Evolutionary conservation across 2,113 vertebrate species (phyloP), one percentile per base, ranked within the genome.

Genomic region (Hydrochoerus hydrochaeris): DNA sequence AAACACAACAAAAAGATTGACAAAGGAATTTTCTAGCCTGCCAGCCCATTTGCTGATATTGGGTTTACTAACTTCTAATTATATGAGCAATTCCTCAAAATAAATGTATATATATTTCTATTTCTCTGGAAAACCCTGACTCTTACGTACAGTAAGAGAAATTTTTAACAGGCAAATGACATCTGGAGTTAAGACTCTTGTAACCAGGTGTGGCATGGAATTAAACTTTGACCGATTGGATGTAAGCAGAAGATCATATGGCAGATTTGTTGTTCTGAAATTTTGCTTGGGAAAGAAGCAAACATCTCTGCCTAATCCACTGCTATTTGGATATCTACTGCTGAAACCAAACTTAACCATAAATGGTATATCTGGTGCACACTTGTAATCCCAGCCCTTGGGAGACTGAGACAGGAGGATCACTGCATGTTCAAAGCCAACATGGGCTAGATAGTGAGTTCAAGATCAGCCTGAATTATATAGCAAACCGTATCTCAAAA

Each of bases 161-260:
- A 65, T 75, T 67, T 52, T 84, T 84, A 58, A 41, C 38, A 86
- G 69, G 14, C 17, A 78, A 73, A 49, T 69, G 30, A 32, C 13
- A 19, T 75, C 75, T 95, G 41, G 49, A 80, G 84, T 81, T 83
- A 90, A 96, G 57, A 57, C n/a, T 85, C 26, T 54, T 89, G 2
- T 28, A 83, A 73, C n/a, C 63, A 60, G 13, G 60, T 16, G 7
- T 94, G 80, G 58, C 49, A 19, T 82, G 58, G 49, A 30, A 49
- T 38, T 82, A 58, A 80, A 38, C 16, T 85, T 24, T 63, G 38
- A 82, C 35, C 32, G 5, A 24, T 28, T 12, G 20, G 19, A 69
- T 88, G 1, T 20, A 71, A 88, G 13, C 17, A 84, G 84, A 52
- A 32, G 22, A 52, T 91, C 38, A 32, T 13, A 26, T 63, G 44